These are phyloP conservation scores for Dexiosoma caninum DNA, from an alignment of 2,888 invertebrate species.

Conservation along the genomic window DNA sequence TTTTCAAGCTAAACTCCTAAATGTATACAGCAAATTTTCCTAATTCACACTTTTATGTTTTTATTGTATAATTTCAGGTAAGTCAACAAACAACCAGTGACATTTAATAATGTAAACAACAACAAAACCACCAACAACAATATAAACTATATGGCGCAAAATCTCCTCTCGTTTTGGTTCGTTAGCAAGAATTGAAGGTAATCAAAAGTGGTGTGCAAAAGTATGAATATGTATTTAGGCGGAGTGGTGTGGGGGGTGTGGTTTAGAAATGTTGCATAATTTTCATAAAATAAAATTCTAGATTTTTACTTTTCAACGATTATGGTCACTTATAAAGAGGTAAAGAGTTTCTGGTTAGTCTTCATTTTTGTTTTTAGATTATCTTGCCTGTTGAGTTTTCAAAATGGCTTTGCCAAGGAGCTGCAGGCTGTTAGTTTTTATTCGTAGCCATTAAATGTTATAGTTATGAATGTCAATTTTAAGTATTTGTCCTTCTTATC, in stretches of 20 bases:
- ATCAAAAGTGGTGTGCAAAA: conserved; percentile 35
- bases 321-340: conserved; percentile 1
- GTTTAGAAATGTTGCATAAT: conserved; percentile 8
- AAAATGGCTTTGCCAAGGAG: conserved; percentile 13
- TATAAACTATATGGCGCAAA: not conserved
- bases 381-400: conserved; percentile 41
- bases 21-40: conserved; percentile 7
- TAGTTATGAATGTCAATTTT: conserved; percentile 42
- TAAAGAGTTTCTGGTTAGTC: not conserved
- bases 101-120: not conserved
- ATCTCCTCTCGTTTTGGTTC: not conserved
- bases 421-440: conserved; percentile 17
- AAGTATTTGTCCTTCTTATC: conserved; percentile 45
- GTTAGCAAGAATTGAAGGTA: conserved; percentile 37
- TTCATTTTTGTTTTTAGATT: not conserved
- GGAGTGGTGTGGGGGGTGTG: no score
- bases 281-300: conserved; percentile 19
- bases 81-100: not conserved
- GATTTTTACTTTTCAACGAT: not conserved
- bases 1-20: conserved; percentile 7
- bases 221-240: conserved; percentile 2
- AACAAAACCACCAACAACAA: not conserved
- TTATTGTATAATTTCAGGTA: conserved; percentile 43
- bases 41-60: conserved; percentile 1
- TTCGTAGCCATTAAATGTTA: conserved; percentile 40